Conservation (phyloP, 2,888 invertebrate genomes). For the Luperina testacea region DNA sequence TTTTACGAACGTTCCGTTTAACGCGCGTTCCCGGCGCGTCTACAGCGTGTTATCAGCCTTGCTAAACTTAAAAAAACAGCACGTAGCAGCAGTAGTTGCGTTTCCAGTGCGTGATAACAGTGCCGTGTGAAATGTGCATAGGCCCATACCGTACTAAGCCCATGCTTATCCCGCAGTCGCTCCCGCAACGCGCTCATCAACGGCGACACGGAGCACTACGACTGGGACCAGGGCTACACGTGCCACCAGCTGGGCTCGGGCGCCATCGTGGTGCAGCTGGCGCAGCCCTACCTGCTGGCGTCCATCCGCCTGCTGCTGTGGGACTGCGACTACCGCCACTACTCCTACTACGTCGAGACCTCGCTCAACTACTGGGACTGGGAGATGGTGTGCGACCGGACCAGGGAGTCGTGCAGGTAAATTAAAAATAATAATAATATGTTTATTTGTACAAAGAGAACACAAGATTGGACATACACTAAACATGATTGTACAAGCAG, state of each 20-base stretch:
- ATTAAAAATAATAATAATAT: no score
- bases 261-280: conserved; percentile 97
- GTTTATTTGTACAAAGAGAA: no score
- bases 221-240: conserved; percentile 99
- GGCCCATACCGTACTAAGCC: not conserved
- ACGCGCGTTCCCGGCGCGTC: no score
- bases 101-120: no score
- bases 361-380: conserved; percentile 98
- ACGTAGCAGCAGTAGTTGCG: no score
- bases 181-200: conserved; percentile 98
- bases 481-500: no score
- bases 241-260: conserved; percentile 99
- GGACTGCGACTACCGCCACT: conserved; percentile 99
- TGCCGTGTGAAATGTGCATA: not conserved
- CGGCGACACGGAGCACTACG: conserved; percentile 98
- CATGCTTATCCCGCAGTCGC: conserved; percentile 89
- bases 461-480: no score
- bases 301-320: conserved; percentile 98
- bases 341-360: conserved; percentile 98
- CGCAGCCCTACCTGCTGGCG: conserved; percentile 97
- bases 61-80: no score
- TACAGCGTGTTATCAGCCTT: no score
- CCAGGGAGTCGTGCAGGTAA: conserved; percentile 93
- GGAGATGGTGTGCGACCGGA: conserved; percentile 97
- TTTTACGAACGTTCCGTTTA: not conserved